Conservation (phyloP, 1,140 invertebrate species). For the Brachionus manjavacas region DNA sequence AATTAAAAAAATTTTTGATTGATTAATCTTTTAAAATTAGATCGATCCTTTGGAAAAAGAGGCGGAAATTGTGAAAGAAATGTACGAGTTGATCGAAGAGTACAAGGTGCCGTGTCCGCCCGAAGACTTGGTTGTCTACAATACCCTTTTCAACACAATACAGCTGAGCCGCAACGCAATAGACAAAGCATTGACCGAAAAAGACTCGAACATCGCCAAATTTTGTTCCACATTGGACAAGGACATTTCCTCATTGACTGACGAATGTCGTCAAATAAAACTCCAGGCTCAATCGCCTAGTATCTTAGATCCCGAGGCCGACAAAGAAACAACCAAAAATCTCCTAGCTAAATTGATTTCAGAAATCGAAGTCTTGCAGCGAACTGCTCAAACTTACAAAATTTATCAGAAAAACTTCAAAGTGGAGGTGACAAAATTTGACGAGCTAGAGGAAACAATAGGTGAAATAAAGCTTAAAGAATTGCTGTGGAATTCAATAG, state of each 20-base stretch:
- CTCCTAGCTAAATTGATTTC: slow-evolving; percentile 64
- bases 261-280: slow-evolving; percentile 57
- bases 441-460: slow-evolving; percentile 70
- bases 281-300: slow-evolving; percentile 62
- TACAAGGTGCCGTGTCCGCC: slow-evolving; percentile 65
- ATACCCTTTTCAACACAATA: slow-evolving; percentile 57
- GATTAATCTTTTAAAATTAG: slow-evolving; percentile 45
- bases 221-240: slow-evolving; percentile 56
- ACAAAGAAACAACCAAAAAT: slow-evolving; percentile 63
- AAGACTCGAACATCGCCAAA: slow-evolving; percentile 56
- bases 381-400: slow-evolving; percentile 65
- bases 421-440: slow-evolving; percentile 72
- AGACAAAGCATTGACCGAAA: slow-evolving; percentile 56
- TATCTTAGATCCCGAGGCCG: slow-evolving; percentile 68
- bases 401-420: slow-evolving; percentile 59
- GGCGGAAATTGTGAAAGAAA: slow-evolving; percentile 67
- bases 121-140: slow-evolving; percentile 64
- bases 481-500: slow-evolving; percentile 70
- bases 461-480: slow-evolving; percentile 71
- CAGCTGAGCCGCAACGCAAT: slow-evolving; percentile 56
- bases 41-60: slow-evolving; percentile 62
- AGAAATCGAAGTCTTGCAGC: slow-evolving; percentile 63
- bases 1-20: slow-evolving; percentile 39
- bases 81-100: slow-evolving; percentile 69
- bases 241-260: slow-evolving; percentile 55